Evolutionary conservation across 2,888 invertebrate genomes (phyloP), one percentile per base, ranked within the genome.

Genomic region (Drosophila parthenogenetica): DNA sequence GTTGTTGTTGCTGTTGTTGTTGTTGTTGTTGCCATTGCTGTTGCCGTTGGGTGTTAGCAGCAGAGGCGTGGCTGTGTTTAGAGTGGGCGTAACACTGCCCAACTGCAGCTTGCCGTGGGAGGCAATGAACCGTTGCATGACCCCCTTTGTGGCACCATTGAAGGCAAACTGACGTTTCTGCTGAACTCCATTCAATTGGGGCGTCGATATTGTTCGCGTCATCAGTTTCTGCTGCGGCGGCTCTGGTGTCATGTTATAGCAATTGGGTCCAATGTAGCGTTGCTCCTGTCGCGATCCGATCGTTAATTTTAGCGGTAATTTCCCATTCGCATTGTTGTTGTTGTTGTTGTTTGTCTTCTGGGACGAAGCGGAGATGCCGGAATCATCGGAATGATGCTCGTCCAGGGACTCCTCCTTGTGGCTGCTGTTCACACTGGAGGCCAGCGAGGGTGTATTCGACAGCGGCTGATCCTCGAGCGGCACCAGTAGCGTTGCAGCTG

Each of bases 71-170:
- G 61, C 32, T 10, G 59, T 39, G 57, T 14, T 4, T 60, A 25
- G 5, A 32, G 43, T 49, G 14, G 66, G 60, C 17, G 54, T 45
- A 5, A 37, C 74, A 25, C 63, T 78, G 59, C 69, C 72, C 35
- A 85, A 68, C 32, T 92, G 93, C 64, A 95, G 89, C 92, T 95
- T 96, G 25, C 97, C 97, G 60, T 96, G 94, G 29, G 95, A 95
- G 65, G 96, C 96, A 70, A 97, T 94, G 90, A 97, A 97, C 88
- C 96, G 94, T 88, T 97, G 96, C 97, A 97, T 97, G 25, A 97
- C 94, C 13, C 97, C 97, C 74, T 91, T 96, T 68, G 95, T 95
- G 14, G 94, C 94, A 3, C 93, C 94, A 72, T 93, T 94, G 8
- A 94, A 94, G 5, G 95, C 94, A 22, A 90, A 90, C 84, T 95